Evolutionary conservation across 2,888 invertebrate genomes (phyloP).

Genomic region (Neria commutata): DNA sequence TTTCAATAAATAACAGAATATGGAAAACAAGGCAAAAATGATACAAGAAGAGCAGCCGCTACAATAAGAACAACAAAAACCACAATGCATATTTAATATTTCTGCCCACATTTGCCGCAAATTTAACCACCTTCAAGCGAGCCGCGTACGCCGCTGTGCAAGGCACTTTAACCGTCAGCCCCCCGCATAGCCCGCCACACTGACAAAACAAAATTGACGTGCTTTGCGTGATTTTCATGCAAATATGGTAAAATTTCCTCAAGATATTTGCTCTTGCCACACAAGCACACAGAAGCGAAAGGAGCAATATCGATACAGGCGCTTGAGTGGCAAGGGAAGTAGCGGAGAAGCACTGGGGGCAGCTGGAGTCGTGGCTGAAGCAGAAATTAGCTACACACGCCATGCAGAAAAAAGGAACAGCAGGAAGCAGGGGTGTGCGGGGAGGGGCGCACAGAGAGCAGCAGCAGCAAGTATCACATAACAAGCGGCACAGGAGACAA

Average conservation of each 20-base stretch:
- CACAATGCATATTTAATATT: conserved; percentile 49
- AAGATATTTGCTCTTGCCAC: conserved; percentile 45
- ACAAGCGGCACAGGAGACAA: conserved; percentile 45
- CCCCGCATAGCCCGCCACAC: conserved; percentile 22
- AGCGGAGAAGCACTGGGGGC: too few relatives aligned
- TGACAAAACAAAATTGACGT: conserved; percentile 55
- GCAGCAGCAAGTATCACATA: conserved; percentile 29
- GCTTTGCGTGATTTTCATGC: conserved; percentile 57
- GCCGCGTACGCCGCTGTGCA: background rate
- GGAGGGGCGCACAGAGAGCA: conserved; percentile 28
- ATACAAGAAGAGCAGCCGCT: conserved; percentile 31
- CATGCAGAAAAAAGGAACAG: conserved; percentile 17
- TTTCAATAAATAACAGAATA: background rate
- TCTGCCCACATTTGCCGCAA: conserved; percentile 30
- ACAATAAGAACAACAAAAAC: conserved; percentile 39
- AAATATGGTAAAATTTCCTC: conserved; percentile 55
- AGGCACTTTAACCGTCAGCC: background rate
- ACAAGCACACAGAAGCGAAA: conserved; percentile 30
- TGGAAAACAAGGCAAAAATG: background rate
- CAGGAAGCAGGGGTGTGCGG: conserved; percentile 10
- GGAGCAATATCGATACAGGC: conserved; percentile 42
- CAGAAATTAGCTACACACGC: background rate
- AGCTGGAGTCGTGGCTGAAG: too few relatives aligned
- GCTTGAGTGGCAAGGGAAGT: conserved; percentile 10
- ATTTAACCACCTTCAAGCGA: conserved; percentile 17